Evolutionary conservation across 2,888 invertebrate genomes (phyloP), one percentile per base, ranked within the genome.

Genomic region (Chelonus formosanus): DNA sequence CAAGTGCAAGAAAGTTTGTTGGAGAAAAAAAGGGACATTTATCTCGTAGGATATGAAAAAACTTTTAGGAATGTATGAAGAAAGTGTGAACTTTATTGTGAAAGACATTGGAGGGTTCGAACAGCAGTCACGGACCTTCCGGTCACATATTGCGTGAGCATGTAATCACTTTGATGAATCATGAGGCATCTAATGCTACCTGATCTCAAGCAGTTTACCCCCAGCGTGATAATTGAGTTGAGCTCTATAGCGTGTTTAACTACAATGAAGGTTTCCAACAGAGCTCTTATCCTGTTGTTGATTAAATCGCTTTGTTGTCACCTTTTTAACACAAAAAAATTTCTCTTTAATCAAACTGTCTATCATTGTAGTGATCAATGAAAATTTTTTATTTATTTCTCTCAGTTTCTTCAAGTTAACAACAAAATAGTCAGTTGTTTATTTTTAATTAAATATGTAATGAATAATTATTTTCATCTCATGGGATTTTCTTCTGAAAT

Each of bases 111-210:
- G 40, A 40, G 40, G 40, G 40, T 40, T 40, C 40, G 40, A 40
- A 3, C 40, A 40, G 40, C 40, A 40, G 40, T 40, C 40, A 40
- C 40, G 40, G 40, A 40, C 6, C 40, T 40, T 40, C 40, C 40
- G 40, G 40, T 40, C 40, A 40, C 40, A 40, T 40, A 70, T 70
- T 70, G 73, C 74, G 73, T 73, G 71, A 54, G 61, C 65, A 32
- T 63, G 58, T 74, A 75, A 75, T 74, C 73, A 72, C 71, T 72
- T 68, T 71, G 67, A 74, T 75, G 71, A 75, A 74, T 75, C 75
- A 73, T 71, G 67, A 56, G 52, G 56, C 61, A 71, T 73, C 70
- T 69, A 66, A 73, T 71, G 67, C 63, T 71, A 66, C 71, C 71
- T 73, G 71, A 73, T 71, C 71, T 65, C 53, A 54, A 43, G 20